Conservation (phyloP, 2,113 vertebrate species). For the Cygnus atratus region DNA sequence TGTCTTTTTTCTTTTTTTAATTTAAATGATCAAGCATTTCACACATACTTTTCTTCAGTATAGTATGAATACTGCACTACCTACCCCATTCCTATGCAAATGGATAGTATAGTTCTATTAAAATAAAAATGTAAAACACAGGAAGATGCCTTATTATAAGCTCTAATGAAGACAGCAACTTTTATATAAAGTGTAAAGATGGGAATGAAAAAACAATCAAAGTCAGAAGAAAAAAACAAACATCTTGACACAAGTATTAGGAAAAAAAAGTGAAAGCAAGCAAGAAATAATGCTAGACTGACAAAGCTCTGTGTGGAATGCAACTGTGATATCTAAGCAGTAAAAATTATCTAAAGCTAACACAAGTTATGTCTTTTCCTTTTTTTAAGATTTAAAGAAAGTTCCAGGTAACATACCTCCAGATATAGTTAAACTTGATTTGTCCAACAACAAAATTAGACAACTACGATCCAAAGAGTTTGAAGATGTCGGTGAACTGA, state of each 20-base stretch:
- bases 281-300: neutral
- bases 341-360: neutral
- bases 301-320: neutral
- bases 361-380: neutral
- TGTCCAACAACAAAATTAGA: slow-evolving; percentile 90
- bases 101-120: neutral
- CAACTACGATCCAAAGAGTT: slow-evolving; percentile 89
- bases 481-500: slow-evolving; percentile 88
- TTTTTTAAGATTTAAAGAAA: slow-evolving; percentile 85
- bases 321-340: neutral
- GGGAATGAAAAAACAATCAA: neutral
- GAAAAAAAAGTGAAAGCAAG: neutral
- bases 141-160: neutral
- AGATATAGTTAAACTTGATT: slow-evolving; percentile 90
- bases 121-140: neutral
- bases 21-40: neutral
- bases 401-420: slow-evolving; percentile 88
- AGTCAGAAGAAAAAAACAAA: neutral
- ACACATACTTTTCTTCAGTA: neutral
- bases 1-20: neutral
- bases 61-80: neutral
- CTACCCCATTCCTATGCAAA: neutral
- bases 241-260: neutral
- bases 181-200: neutral
- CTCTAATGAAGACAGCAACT: neutral